These are phyloP conservation scores for Ophiodon elongatus DNA, from an alignment of 2,113 vertebrate genomes.

Conservation along the genomic window DNA sequence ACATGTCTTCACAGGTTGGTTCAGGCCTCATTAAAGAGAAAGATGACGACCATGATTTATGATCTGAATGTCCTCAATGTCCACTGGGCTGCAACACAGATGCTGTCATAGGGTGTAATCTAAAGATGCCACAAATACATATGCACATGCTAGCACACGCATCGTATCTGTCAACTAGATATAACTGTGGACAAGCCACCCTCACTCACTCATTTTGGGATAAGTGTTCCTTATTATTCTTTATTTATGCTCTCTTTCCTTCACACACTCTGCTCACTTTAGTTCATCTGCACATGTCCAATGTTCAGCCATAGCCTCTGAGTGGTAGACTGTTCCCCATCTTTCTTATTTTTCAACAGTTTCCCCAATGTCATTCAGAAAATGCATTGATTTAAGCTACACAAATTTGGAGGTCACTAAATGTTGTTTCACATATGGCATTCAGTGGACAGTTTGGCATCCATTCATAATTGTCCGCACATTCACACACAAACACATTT, in stretches of 20 bases:
- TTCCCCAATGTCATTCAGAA: neutral
- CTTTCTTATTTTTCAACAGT: neutral
- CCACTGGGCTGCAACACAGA: neutral
- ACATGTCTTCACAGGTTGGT: constrained; percentile 92
- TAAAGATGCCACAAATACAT: neutral
- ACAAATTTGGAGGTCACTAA: neutral
- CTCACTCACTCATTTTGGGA: neutral
- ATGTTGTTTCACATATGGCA: neutral
- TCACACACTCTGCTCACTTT: too few relatives aligned
- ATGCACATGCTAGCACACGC: neutral
- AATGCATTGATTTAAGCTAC: neutral
- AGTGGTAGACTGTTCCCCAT: neutral
- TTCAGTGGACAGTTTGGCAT: neutral
- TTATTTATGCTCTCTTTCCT: too few relatives aligned
- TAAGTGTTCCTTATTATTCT: too few relatives aligned
- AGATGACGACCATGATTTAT: neutral
- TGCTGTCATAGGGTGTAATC: neutral
- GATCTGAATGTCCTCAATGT: neutral
- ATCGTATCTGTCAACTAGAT: neutral
- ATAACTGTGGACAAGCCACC: neutral
- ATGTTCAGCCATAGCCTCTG: too few relatives aligned
- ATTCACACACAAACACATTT: neutral
- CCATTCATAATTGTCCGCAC: neutral
- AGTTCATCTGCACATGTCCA: too few relatives aligned
- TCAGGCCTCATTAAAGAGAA: neutral